Evolutionary conservation across 37 sponge, comb jelly and placozoan species (phyloP), one percentile per base, ranked within the genome.

Genomic region (Cliona cf. orientalis): DNA sequence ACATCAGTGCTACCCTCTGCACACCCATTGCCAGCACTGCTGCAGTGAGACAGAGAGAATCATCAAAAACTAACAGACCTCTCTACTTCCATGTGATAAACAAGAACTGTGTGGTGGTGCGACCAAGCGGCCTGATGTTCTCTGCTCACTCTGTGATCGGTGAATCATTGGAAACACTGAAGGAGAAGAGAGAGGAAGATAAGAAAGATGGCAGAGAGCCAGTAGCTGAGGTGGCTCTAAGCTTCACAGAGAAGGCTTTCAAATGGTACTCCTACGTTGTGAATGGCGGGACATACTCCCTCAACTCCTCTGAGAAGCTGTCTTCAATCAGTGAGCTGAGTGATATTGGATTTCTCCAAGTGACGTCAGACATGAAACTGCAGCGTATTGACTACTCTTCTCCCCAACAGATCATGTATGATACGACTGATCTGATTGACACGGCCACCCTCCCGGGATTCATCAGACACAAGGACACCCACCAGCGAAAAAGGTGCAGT

Each of bases 241-340:
- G 17, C 6, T 80, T 80, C 57, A 22, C 36, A 17, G 33, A n/a
- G 21, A 71, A n/a, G 41, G 43, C 45, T 26, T 60, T 46, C 71
- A 56, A 69, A 19, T 70, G 58, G 58, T 70, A 68, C 28, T 69
- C 81, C 5, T 49, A 49, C 32, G 57, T 80, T 33, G 11, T 17
- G 32, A 69, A 69, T 38, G 59, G 56, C 23, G 69, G 71, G 38
- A n/a, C 70, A 4, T 80, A 80, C 29, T 35, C 55, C 35, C 71
- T 80, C 21, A 33, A 34, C 56, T 35, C 23, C 43, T 21, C 23
- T n/a, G 5, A 14, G 2, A n/a, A 6, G 5, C 70, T 76, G 17
- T 44, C 64, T 36, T 42, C 64, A 1, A 31, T 58, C 32, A 40
- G n/a, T 1, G 28, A 17, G 2, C 60, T 76, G 3, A 19, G 2